Evolutionary conservation across 2,113 vertebrate species (phyloP), one percentile per base, ranked within the genome.

Genomic region (Callipepla californica): DNA sequence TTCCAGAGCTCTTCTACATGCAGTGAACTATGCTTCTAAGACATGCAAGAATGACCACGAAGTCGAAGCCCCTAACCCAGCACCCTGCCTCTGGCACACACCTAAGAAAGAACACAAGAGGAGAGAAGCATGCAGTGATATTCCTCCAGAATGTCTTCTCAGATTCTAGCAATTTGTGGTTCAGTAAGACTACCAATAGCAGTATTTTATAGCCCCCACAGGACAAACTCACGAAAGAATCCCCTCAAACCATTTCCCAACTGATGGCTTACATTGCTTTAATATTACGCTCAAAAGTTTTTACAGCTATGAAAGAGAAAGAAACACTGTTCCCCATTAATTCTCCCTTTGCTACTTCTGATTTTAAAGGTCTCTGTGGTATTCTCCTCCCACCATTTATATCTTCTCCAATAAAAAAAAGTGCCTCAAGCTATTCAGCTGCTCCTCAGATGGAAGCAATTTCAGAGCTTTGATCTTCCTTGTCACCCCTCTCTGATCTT

Each of bases 311-410:
- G 68, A 70, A 70, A 51, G 47, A 26, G 53, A 90, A 87, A 91
- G 70, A 66, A 89, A 69, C 42, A 30, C 22, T 80, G 47, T 62
- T 83, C 68, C 73, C 68, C 50, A 34, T 66, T 88, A 84, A 42
- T 81, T 85, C 72, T 87, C 63, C n/a, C 50, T 77, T 83, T 44
- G 42, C 59, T 83, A 74, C 32, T 90, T 77, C 45, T 77, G 68
- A 91, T 63, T 94, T 95, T 74, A 93, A 95, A 86, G 44, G 82
- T 85, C 94, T 91, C 94, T 85, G 47, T 44, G 74, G 93, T 80
- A 77, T 93, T 94, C 76, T 90, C 87, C 90, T 94, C 90, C 68
- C 65, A 92, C 42, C 79, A 93, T 80, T 77, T 87, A 45, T 88
- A 50, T 90, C 82, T 85, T 58, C 28, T 76, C 36, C 85, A 91